Base-by-base conservation (phyloP, 2,888 invertebrate species). In the Euclidia mi region DNA sequence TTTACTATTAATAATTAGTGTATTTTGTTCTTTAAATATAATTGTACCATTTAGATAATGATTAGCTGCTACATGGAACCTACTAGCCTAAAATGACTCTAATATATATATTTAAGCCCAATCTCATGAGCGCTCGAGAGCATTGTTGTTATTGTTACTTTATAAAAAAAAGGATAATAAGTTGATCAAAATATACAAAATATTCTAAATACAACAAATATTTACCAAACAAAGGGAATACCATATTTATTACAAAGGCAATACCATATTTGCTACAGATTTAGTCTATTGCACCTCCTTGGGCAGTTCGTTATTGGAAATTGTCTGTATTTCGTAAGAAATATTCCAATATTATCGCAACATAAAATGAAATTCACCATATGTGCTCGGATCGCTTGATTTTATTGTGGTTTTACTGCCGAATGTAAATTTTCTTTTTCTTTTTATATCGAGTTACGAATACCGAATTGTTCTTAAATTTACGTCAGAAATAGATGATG, bases 371-470 rank as follows among this genome's bases (percentile, higher is more conserved):
- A 71, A 82, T 58, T 68, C 53, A 31, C 57, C 68, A 66, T 47
- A 60, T 85, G 83, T 71, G 81, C 49, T 80, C 79, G 71, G 62
- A 76, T 78, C 71, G 81, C 62, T 79, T 71, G 66, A 61, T 85
- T 86, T 88, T 87, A 89, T 88, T 79, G 79, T 75, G 68, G 66
- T 89, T 90, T 90, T 89, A 90, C 83, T 78, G 69, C 67, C 65
- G 69, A 81, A 83, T 79, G 77, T 73, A 80, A 83, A 88, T 84
- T 84, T 78, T 63, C 69, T 65, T 72, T 31, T 31, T 25, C 12
- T 2, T 35, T 35, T 37, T 7, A 37, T 37, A 72, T 71, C 70
- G 59, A 59, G 56, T 60, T 57, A 57, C 55, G 58, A 67, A 59
- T 67, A 61, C 9, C 63, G 15, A 32, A 34, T 34, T 34, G 42